phyloP scores from a whole-genome alignment of 1,140 invertebrate genomes.

The Brachionus sp. region DNA sequence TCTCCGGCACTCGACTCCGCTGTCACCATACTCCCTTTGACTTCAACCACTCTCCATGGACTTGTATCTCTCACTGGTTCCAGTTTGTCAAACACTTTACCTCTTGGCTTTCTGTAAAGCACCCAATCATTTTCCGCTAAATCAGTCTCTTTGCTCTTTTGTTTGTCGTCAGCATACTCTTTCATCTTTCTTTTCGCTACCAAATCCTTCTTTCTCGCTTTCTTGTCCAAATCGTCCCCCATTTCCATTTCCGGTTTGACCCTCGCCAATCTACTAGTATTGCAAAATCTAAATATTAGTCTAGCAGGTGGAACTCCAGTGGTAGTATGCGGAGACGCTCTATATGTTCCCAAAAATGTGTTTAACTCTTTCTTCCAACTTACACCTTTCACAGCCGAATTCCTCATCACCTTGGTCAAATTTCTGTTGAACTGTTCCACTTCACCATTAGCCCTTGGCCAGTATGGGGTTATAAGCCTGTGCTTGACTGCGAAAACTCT shows the following conservation, averaged over 20 bases:
- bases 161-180: neutral
- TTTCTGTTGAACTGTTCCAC: slow-evolving; percentile 44
- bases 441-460: slow-evolving; percentile 48
- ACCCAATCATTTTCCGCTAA: neutral
- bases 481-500: slow-evolving; percentile 45
- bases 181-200: neutral
- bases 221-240: slow-evolving; percentile 5
- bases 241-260: neutral
- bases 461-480: slow-evolving; percentile 46
- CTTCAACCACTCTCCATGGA: neutral
- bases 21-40: neutral
- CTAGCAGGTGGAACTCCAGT: slow-evolving; percentile 31
- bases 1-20: neutral
- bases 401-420: slow-evolving; percentile 45
- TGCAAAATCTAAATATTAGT: neutral
- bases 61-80: neutral
- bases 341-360: slow-evolving; percentile 8
- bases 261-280: neutral
- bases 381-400: neutral
- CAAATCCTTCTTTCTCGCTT: neutral
- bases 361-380: slow-evolving; percentile 39
- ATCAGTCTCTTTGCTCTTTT: neutral
- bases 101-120: neutral
- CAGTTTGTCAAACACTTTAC: neutral
- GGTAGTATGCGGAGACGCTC: slow-evolving; percentile 45